These are phyloP conservation scores for Heterodera schachtii DNA, from an alignment of 1,140 invertebrate genomes.

Conservation along the genomic window DNA sequence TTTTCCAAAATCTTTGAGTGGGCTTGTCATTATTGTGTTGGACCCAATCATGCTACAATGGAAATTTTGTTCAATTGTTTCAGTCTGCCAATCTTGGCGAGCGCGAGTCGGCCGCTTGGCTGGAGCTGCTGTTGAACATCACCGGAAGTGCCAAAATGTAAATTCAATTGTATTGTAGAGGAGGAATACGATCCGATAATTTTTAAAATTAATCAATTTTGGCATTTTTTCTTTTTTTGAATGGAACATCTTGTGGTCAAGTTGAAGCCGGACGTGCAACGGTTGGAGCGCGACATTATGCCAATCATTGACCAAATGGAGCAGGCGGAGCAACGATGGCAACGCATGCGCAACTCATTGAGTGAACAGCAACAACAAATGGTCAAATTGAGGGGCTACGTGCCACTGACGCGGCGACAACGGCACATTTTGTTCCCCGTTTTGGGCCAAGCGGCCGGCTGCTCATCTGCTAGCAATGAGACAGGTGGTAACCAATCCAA, in stretches of 20 bases:
- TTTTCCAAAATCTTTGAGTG: too few relatives aligned
- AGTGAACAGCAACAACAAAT: slow-evolving; percentile 16
- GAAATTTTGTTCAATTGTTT: not conserved
- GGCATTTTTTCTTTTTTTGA: not conserved
- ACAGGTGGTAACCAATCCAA: not conserved
- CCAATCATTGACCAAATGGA: slow-evolving; percentile 24
- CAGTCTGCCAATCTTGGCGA: slow-evolving; percentile 11
- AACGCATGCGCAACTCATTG: not conserved
- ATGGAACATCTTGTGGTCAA: not conserved
- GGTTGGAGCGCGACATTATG: slow-evolving; percentile 9
- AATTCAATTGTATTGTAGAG: not conserved
- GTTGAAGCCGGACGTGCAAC: slow-evolving; percentile 11
- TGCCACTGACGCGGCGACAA: not conserved
- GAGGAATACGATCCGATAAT: too few relatives aligned
- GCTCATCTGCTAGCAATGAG: not conserved
- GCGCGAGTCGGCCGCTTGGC: slow-evolving; percentile 16
- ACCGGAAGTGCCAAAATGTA: slow-evolving; percentile 12
- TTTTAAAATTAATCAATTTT: too few relatives aligned
- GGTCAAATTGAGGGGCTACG: not conserved
- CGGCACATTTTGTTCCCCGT: not conserved
- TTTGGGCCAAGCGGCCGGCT: too few relatives aligned
- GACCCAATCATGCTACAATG: not conserved
- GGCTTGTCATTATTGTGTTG: too few relatives aligned
- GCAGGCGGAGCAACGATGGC: slow-evolving; percentile 10
- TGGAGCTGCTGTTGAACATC: slow-evolving; percentile 25